These are phyloP conservation scores for Podilymbus podiceps DNA, from an alignment of 2,113 vertebrate genomes.

Conservation along the genomic window DNA sequence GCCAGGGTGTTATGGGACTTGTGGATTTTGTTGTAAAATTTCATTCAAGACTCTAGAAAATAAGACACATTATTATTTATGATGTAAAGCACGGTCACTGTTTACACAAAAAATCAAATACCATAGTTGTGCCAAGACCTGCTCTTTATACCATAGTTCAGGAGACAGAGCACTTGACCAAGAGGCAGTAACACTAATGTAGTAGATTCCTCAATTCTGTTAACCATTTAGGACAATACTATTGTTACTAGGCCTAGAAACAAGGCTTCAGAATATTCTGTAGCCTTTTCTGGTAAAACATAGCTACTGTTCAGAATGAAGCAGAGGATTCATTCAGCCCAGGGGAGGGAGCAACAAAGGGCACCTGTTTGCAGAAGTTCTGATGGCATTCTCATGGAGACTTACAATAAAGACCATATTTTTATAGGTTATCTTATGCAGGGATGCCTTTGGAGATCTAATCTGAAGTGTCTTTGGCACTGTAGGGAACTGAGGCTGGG, in stretches of 20 bases:
- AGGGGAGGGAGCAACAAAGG: not conserved
- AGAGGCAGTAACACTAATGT: not conserved
- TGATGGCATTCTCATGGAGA: not conserved
- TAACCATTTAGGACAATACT: not conserved
- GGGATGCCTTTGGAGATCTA: not conserved
- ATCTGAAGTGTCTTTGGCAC: not conserved
- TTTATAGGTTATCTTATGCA: not conserved
- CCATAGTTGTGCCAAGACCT: not conserved
- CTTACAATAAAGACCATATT: not conserved
- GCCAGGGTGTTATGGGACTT: not conserved
- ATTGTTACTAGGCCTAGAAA: not conserved
- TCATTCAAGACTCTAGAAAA: not conserved
- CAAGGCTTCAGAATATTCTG: not conserved
- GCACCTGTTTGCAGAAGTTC: rapidly evolving
- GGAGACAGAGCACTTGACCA: not conserved
- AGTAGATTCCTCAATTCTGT: not conserved
- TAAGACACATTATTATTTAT: not conserved
- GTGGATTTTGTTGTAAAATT: not conserved
- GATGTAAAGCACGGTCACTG: not conserved
- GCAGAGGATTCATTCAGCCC: not conserved
- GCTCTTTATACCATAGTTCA: not conserved
- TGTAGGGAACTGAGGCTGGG: not conserved
- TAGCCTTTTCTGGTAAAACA: not conserved
- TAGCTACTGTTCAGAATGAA: not conserved
- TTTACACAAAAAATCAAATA: not conserved